Evolutionary conservation across 2,113 vertebrate genomes (phyloP).

Genomic region (Hippolais icterina): DNA sequence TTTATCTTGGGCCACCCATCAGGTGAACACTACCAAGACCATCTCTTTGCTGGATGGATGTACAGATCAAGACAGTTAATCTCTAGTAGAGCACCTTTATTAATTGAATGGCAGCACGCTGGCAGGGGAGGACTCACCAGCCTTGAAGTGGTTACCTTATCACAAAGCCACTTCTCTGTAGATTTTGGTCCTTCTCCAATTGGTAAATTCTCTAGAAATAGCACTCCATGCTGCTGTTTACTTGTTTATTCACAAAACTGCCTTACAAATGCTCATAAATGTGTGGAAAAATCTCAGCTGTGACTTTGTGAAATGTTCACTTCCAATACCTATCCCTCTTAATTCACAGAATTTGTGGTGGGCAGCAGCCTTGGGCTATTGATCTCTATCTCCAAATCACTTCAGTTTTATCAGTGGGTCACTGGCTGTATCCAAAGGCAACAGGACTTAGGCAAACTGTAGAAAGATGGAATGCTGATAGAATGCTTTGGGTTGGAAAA

Average conservation of each 20-base stretch:
- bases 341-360: not conserved
- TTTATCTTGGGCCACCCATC: constrained; percentile 68
- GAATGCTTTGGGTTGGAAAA: not conserved
- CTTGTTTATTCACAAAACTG: not conserved
- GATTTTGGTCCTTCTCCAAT: not conserved
- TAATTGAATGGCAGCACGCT: not conserved
- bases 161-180: not conserved
- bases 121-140: not conserved
- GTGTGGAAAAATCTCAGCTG: not conserved
- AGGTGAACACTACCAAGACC: constrained; percentile 40
- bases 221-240: not conserved
- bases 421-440: not conserved
- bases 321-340: not conserved
- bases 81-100: not conserved
- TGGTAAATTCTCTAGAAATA: not conserved
- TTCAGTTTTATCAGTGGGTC: not conserved
- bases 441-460: not conserved
- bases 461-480: not conserved
- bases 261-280: not conserved
- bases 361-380: not conserved
- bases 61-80: constrained; percentile 33
- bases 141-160: not conserved
- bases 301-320: not conserved
- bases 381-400: not conserved
- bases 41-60: constrained; percentile 11